Evolutionary conservation across 2,797 vertebrate genomes (phyloP).

Genomic region (Halcyon leucocephala): DNA sequence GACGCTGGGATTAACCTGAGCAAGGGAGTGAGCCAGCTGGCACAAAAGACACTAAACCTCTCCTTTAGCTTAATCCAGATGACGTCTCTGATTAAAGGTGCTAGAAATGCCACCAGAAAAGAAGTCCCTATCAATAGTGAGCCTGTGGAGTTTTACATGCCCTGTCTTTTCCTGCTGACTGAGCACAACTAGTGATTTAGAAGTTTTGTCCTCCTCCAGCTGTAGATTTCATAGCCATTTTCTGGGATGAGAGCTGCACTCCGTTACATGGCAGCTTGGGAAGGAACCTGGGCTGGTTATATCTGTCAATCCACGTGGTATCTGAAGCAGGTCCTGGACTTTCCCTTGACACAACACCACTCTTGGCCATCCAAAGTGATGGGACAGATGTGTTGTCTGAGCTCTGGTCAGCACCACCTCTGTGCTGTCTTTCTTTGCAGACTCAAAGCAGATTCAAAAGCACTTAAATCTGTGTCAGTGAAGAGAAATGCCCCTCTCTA

Average conservation of each 20-base stretch:
- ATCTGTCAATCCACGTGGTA: background rate
- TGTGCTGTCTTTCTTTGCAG: background rate
- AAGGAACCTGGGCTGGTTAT: background rate
- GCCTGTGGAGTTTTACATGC: background rate
- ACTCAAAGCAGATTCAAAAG: background rate
- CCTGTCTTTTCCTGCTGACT: background rate
- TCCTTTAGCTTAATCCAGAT: background rate
- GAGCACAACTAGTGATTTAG: background rate
- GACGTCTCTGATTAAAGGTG: background rate
- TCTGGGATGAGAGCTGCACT: background rate
- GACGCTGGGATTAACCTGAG: background rate
- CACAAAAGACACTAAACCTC: background rate
- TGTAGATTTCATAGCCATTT: background rate
- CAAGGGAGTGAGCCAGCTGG: background rate
- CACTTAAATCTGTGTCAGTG: background rate
- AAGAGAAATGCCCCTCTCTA: rapidly evolving
- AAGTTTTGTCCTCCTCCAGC: background rate
- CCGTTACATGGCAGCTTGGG: background rate
- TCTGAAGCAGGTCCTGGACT: background rate
- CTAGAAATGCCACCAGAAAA: background rate
- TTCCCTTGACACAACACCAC: background rate
- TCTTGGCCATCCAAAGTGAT: background rate
- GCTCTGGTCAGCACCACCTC: background rate
- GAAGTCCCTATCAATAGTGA: background rate
- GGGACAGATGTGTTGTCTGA: background rate